Conservation (phyloP, 2,113 vertebrate species). For the Sinocyclocheilus rhinocerous region DNA sequence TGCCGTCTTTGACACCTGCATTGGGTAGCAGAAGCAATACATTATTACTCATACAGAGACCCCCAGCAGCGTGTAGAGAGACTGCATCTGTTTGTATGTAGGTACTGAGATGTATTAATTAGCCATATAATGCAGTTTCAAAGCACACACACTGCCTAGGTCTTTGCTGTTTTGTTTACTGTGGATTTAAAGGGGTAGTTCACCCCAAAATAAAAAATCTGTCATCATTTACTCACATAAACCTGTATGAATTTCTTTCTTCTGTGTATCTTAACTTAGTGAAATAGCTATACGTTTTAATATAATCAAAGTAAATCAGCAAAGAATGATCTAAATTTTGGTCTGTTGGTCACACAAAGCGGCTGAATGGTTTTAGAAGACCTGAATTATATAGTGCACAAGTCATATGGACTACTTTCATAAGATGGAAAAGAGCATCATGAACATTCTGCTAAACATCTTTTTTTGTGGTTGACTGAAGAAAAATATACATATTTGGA, state of each 20-base stretch:
- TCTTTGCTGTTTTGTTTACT: background rate
- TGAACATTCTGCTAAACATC: background rate
- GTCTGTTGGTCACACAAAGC: no score
- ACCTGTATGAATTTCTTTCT: no score
- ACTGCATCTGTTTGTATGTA: background rate
- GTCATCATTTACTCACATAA: no score
- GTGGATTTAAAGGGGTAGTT: background rate
- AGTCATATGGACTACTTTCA: background rate
- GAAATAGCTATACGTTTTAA: background rate
- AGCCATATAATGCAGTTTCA: background rate
- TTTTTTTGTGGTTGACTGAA: background rate
- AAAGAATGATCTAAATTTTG: no score
- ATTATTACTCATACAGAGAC: slow-evolving; percentile 47
- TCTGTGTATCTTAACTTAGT: background rate
- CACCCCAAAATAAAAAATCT: no score
- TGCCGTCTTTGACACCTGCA: slow-evolving; percentile 38
- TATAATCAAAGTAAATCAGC: background rate
- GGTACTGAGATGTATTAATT: background rate
- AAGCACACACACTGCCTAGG: background rate
- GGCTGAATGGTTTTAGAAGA: no score
- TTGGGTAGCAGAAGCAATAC: slow-evolving; percentile 42
- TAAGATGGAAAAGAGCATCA: background rate
- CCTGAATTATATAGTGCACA: background rate
- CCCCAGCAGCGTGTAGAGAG: slow-evolving; percentile 2
- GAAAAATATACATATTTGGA: background rate